These are phyloP conservation scores for Geococcyx californianus DNA, from an alignment of 2,113 vertebrate genomes.

Conservation along the genomic window DNA sequence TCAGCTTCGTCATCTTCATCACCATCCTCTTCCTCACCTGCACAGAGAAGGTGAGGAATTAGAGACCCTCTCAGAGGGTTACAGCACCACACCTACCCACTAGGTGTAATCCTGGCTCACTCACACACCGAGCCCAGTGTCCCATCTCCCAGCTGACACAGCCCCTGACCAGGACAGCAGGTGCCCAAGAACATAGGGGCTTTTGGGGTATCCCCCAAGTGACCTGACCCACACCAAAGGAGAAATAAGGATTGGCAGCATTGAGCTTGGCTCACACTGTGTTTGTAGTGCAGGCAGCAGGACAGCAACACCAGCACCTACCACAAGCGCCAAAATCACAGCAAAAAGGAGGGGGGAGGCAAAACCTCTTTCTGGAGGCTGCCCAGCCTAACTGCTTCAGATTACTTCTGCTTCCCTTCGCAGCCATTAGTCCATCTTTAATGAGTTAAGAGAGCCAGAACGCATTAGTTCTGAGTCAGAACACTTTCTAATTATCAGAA, in stretches of 20 bases:
- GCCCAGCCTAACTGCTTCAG: neutral
- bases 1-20: constrained; percentile 91
- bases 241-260: neutral
- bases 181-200: rapidly evolving
- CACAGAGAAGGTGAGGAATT: rapidly evolving
- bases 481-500: constrained; percentile 62
- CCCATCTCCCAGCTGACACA: neutral
- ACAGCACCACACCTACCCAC: neutral
- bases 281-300: rapidly evolving
- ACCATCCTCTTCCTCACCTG: constrained; percentile 93
- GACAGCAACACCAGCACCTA: neutral
- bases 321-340: rapidly evolving
- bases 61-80: neutral
- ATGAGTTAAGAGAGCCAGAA: constrained; percentile 69
- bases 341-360: rapidly evolving
- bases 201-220: neutral
- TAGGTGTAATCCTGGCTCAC: neutral
- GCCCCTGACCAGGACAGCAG: neutral
- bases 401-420: constrained; percentile 67
- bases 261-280: rapidly evolving
- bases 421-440: constrained; percentile 58
- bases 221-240: neutral
- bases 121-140: rapidly evolving
- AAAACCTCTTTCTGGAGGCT: neutral
- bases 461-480: constrained; percentile 63